Conservation (phyloP, 2,113 vertebrate genomes). For the Myiopsitta monachus region DNA sequence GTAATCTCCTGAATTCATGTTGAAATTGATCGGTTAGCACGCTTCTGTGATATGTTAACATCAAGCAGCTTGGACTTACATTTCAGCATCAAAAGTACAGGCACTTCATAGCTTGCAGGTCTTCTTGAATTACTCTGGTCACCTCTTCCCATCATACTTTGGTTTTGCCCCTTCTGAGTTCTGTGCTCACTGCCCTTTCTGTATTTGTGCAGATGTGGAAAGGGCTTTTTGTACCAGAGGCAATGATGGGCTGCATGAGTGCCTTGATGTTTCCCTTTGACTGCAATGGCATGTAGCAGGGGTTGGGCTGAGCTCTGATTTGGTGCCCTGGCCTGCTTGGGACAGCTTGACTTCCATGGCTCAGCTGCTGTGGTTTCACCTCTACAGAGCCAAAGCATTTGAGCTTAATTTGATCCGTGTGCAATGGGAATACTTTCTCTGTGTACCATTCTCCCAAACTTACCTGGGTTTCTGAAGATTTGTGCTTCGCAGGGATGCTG, state of each 20-base stretch:
- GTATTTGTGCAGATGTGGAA: background rate
- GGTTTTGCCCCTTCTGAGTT: background rate
- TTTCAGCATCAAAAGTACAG: background rate
- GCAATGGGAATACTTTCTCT: accelerated
- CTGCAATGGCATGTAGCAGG: background rate
- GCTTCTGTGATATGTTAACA: background rate
- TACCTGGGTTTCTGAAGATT: background rate
- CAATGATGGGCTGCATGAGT: accelerated
- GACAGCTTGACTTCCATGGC: background rate
- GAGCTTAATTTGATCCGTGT: background rate
- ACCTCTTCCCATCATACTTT: accelerated
- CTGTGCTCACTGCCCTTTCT: background rate
- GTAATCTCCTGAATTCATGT: background rate
- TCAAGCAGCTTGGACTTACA: accelerated
- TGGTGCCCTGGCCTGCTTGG: background rate
- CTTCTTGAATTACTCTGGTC: background rate
- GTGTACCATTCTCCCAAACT: background rate
- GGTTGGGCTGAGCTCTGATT: background rate
- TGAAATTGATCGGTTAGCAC: background rate
- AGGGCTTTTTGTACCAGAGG: background rate
- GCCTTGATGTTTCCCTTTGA: background rate
- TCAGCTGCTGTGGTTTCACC: background rate
- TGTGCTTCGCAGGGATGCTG: accelerated
- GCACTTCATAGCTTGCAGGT: background rate
- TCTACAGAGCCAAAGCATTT: background rate